Evolutionary conservation across 2,888 invertebrate genomes (phyloP), one percentile per base, ranked within the genome.

Genomic region (Marasmarcha lunaedactyla): DNA sequence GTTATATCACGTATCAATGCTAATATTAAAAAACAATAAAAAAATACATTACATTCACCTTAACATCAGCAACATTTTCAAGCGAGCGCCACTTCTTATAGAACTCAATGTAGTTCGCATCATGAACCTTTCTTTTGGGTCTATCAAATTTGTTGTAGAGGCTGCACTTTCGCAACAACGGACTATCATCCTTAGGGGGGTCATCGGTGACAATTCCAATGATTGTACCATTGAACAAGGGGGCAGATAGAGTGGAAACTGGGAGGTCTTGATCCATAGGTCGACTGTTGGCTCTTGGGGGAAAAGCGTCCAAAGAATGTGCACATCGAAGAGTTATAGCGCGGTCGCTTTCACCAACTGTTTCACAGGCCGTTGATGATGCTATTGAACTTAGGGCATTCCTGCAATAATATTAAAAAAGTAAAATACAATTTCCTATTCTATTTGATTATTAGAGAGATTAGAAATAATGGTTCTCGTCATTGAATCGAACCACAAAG

Each of bases 51-150:
- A n/a, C n/a, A 46, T 67, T 66, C 35, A 54, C 58, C 54, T 76
- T 73, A 36, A 50, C 61, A 43, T 71, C 78, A 27, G 69, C 68
- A 36, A 93, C 86, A 48, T 89, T 88, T 71, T 94, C 93, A 38
- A 93, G 78, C 36, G 93, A 93, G 53, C 89, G 89, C 90, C 93
- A 94, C 57, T 91, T 87, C 70, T 92, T 92, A 50, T 86, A 85
- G 51, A 83, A 76, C 59, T 85, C 72, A 37, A 84, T 78, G 56
- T 79, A 79, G 49, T 71, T 70, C 3, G 72, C 57, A 52, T 81
- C 79, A 50, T 67, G 66, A 30, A 68, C 70, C 55, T 76, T 77
- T 45, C 70, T 63, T 36, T 71, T 71, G 44, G 70, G 58, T 35
- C 72, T 69, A 20, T 73, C 77, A 46, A 64, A 58, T 44, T 73